These are phyloP conservation scores for Oscheius sp. DNA, from an alignment of 2,888 invertebrate species.

Conservation along the genomic window DNA sequence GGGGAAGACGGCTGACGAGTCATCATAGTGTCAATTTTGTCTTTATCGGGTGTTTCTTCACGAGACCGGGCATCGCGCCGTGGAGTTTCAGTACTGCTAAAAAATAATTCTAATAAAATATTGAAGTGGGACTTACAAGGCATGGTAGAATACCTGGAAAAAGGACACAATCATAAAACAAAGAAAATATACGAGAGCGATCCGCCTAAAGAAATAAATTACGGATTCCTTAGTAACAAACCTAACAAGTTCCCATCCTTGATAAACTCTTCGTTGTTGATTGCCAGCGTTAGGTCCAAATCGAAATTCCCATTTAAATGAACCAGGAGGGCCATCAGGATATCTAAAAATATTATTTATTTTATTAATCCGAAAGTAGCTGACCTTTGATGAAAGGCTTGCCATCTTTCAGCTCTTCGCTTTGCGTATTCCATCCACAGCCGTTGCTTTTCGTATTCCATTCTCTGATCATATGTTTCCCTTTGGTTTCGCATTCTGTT, in stretches of 20 bases:
- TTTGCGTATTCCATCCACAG: slow-evolving; percentile 30
- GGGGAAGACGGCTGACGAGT: neutral
- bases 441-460: slow-evolving; percentile 19
- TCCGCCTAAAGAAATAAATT: slow-evolving; percentile 6
- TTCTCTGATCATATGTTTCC: slow-evolving; percentile 13
- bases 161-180: slow-evolving; percentile 27
- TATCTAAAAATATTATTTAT: slow-evolving; percentile 27
- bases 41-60: neutral
- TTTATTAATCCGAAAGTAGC: neutral
- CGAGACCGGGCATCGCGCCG: neutral
- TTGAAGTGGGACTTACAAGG: slow-evolving; percentile 12
- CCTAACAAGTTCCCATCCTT: slow-evolving; percentile 28
- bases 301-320: slow-evolving; percentile 32
- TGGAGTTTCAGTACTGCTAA: neutral
- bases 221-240: neutral
- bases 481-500: slow-evolving; percentile 35
- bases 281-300: neutral
- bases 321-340: slow-evolving; percentile 34
- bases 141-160: slow-evolving; percentile 5
- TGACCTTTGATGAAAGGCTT: slow-evolving; percentile 36
- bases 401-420: slow-evolving; percentile 35
- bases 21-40: slow-evolving; percentile 26
- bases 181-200: slow-evolving; percentile 19
- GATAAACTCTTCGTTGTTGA: neutral
- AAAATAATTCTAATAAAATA: neutral